Base-by-base conservation (phyloP, 2,113 vertebrate genomes). In the Sakesphorus luctuosus region DNA sequence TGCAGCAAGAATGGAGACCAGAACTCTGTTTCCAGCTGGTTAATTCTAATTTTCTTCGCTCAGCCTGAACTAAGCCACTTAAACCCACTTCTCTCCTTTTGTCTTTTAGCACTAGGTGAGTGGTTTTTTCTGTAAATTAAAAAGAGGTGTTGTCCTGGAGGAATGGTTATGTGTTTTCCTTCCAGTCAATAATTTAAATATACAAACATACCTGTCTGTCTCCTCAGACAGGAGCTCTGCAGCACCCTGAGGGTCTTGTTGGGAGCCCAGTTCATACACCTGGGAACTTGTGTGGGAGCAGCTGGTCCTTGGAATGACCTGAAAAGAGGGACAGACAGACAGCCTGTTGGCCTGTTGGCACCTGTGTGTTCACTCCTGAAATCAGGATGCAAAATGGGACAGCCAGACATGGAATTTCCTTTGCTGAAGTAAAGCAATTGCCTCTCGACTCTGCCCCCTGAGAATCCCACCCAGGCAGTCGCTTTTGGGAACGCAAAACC, bases 61-160 rank as follows among this genome's bases (percentile, higher is more conserved):
- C 16, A 18, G 28, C 24, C 53, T 65, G 13, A 44, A 61, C 7
- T 3, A 61, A 44, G 29, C 19, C 23, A 28, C 0, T 0, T 44
- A 61, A 81, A 80, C 14, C 1, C 15, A 46, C 7, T 84, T 76
- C 69, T 31, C 18, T n/a, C 35, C 21, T 35, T 59, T 85, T 49
- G 4, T 35, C 16, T 73, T 73, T 56, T 17, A 78, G 47, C 18
- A 24, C 19, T 10, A 16, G 7, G 19, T 47, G 38, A 55, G 35
- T 11, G 1, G 0, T 3, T 77, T 69, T 36, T 69, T 20, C 50
- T 40, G 7, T 59, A 47, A 59, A 35, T 55, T 29, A 36, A 84
- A 84, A 25, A 3, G 0, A 3, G 28, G 5, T 15, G 53, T 14
- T 28, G 38, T 40, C 12, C 2, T 28, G 21, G 7, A 62, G 35